Base-by-base conservation (phyloP, 1,140 invertebrate species). In the Brachionus plicatilis region DNA sequence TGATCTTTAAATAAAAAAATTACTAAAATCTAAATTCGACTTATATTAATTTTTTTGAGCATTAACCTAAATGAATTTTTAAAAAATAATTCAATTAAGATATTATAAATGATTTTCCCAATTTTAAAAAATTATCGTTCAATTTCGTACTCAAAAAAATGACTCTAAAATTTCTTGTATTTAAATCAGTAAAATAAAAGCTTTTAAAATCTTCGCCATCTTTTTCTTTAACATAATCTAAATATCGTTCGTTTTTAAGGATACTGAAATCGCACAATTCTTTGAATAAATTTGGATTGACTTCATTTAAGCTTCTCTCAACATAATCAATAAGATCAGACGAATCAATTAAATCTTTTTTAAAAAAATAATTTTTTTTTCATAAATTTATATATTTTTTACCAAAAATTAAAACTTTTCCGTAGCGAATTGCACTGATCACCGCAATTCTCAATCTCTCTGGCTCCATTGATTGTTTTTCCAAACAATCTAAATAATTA, bases 331-430 rank as follows among this genome's bases (percentile, higher is more conserved):
- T 50, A 11, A 76, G 7, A 50, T 50, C 20, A 29, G 11, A 9
- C 8, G n/a, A 11, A 50, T 76, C 72, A 24, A 76, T 20, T 12
- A 76, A 50, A 50, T 76, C 72, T 76, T 11, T 11, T 9, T 24
- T 8, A 76, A 76, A 76, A 5, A 27, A n/a, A 53, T 50, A 50
- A 47, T 14, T 50, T 50, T 50, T 12, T 50, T 50, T 50, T 76
- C 29, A 24, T 24, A 24, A 27, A 0, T 27, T 3, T 45, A 27
- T 0, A 14, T 27, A 29, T 29, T 27, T 29, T 76, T 76, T 76
- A 76, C 72, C 72, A 29, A 76, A 76, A 50, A 76, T 27, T 12
- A 76, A 24, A 29, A 41, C 20, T 50, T 76, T 76, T 76, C 72
- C 72, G n/a, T 50, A 50, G 11, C 72, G 41, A 4, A 76, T 76